Percentiles rank a stretch among this genome's conserved stretches.
phyloP scores from a whole-genome alignment of 2,113 vertebrate genomes.

The Microcebus jonahi region DNA sequence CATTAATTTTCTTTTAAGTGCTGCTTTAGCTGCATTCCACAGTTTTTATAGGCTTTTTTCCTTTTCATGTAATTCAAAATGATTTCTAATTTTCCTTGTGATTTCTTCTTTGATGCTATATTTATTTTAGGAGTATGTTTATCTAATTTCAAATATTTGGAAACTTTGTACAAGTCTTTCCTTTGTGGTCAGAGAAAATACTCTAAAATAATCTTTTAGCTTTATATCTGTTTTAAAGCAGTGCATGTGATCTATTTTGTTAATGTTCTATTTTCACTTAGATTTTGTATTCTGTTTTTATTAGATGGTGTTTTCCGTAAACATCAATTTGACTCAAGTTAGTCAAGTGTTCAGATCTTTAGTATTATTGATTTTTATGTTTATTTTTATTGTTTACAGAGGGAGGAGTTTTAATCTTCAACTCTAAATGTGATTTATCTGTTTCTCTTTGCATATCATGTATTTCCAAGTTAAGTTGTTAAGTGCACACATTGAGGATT shows the following conservation, averaged over 20 bases:
- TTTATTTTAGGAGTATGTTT: not conserved
- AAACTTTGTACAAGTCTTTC: not conserved
- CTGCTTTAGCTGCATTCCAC: not conserved
- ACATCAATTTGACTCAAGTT: not conserved
- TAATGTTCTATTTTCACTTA: not conserved
- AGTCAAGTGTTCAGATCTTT: not conserved
- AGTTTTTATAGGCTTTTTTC: not conserved
- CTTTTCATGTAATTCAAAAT: not conserved
- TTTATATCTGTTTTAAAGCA: not conserved
- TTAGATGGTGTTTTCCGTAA: not conserved
- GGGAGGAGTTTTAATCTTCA: not conserved
- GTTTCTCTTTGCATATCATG: not conserved
- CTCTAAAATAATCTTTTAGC: not conserved
- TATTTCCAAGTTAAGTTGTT: not conserved
- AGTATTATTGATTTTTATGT: not conserved
- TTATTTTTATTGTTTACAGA: conserved; percentile 15
- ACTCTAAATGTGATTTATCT: not conserved
- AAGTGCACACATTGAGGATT: not conserved
- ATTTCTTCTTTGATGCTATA: not conserved
- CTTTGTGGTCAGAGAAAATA: not conserved
- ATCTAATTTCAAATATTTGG: not conserved
- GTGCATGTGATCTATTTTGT: not conserved
- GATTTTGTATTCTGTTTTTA: not conserved
- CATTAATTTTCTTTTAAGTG: not conserved
- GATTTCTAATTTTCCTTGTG: not conserved